Base-by-base conservation (phyloP, 2,113 vertebrate species). In the Phylloscopus trochiloides region DNA sequence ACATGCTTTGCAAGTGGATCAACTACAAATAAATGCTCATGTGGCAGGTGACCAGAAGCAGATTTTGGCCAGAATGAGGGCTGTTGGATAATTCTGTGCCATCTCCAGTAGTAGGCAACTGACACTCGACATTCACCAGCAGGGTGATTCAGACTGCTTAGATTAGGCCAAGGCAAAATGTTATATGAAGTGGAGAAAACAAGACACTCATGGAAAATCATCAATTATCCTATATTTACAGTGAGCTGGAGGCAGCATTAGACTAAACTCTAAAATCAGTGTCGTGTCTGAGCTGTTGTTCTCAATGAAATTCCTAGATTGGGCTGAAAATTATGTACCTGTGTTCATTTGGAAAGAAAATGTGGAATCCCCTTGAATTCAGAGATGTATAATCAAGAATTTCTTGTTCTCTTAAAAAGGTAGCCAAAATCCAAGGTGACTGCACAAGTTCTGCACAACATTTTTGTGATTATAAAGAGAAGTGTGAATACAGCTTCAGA, bases 41-140 rank as follows among this genome's bases (percentile, higher is more conserved):
- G 55, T 76, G 63, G 29, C 51, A 94, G 75, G 47, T 34, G 38
- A 86, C 25, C 32, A 88, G 54, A 70, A 68, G 24, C 17, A 70
- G 36, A 85, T 86, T 89, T 83, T 54, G 68, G 10, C 15, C 40
- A 29, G 5, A 71, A 10, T 34, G 29, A 50, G 18, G 24, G 22
- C 25, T 82, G 28, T 72, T 78, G 75, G 36, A 50, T 63, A 72
- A 90, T 68, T 75, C 61, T 82, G 14, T 61, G 17, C 13, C 19
- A 25, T 52, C 19, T 86, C 62, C 63, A 68, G 42, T 12, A 50
- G 26, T 12, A 63, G 85, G 70, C 14, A 75, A 34, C 38, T 74
- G 70, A 67, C 17, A 52, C 48, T 88, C 0, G 0, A 45, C 24
- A 36, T 34, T 65, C 1, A 1, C 18, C 50, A 63, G 17, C 29